phyloP scores from a whole-genome alignment of 2,888 invertebrate species.

The Cristatella mucedo region DNA sequence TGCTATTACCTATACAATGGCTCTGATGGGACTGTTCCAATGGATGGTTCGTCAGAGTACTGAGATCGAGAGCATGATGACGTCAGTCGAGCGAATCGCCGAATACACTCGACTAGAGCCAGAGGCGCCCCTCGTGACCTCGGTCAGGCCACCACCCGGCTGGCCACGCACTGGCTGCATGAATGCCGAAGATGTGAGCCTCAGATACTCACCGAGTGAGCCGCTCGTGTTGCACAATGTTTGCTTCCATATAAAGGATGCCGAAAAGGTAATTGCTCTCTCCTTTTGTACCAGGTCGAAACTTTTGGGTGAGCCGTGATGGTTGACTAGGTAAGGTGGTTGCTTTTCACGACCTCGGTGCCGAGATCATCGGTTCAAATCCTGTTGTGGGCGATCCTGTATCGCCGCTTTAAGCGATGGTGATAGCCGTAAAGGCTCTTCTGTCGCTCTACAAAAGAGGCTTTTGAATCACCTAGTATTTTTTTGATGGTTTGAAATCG shows the following conservation, averaged over 20 bases:
- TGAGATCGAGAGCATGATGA: constrained; percentile 47
- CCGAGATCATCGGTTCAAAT: too few species aligned
- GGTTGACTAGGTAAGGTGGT: too few species aligned
- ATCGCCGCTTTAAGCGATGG: too few species aligned
- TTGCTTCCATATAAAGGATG: constrained; percentile 33
- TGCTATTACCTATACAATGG: constrained; percentile 33
- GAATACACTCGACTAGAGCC: constrained; percentile 59
- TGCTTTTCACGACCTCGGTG: too few species aligned
- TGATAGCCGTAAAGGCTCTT: too few species aligned
- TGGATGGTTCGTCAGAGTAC: constrained; percentile 85
- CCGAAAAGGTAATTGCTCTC: constrained; percentile 43
- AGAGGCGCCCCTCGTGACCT: constrained; percentile 48
- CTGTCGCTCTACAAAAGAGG: too few species aligned
- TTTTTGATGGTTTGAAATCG: too few species aligned
- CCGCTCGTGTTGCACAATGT: constrained; percentile 53
- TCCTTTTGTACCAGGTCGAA: too few species aligned
- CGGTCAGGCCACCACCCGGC: constrained; percentile 26
- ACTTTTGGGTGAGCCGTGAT: too few species aligned
- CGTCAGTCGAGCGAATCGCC: constrained; percentile 60
- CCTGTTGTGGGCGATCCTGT: too few species aligned
- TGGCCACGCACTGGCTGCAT: constrained; percentile 39
- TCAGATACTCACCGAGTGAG: constrained; percentile 53
- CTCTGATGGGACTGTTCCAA: constrained; percentile 61
- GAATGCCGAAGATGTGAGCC: constrained; percentile 34
- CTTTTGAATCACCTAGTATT: too few species aligned